phyloP scores from a whole-genome alignment of 2,888 invertebrate species.

The Alloplasta piceator region DNA sequence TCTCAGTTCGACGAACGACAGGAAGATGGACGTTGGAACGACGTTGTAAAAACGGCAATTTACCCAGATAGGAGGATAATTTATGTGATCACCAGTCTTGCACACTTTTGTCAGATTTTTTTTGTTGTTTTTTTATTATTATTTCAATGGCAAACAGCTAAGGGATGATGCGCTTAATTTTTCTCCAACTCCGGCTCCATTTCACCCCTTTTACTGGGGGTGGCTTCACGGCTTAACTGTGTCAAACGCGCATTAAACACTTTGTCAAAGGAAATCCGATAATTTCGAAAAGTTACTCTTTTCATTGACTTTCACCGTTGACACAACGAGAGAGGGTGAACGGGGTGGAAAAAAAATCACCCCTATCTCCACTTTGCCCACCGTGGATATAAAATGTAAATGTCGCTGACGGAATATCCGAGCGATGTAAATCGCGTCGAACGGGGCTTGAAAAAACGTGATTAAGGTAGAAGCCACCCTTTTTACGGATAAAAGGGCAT shows the following conservation, averaged over 20 bases:
- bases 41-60: conserved; percentile 70
- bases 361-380: not conserved
- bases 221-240: not conserved
- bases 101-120: no score
- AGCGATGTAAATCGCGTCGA: conserved; percentile 37
- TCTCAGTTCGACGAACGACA: conserved; percentile 69
- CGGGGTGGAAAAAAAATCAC: not conserved
- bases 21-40: conserved; percentile 68
- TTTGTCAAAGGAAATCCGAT: conserved; percentile 26
- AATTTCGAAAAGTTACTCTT: not conserved
- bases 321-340: not conserved
- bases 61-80: conserved; percentile 68
- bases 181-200: no score
- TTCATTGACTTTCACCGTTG: not conserved
- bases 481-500: no score
- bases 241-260: conserved; percentile 18
- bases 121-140: no score
- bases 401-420: conserved; percentile 31
- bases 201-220: no score
- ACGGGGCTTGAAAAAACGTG: conserved; percentile 37
- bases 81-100: conserved; percentile 48
- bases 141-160: no score
- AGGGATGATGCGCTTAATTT: no score
- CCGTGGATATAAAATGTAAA: conserved; percentile 66
- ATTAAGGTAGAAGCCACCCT: not conserved